Evolutionary conservation across 2,797 vertebrate genomes (phyloP).

Genomic region (Forpus xanthops): DNA sequence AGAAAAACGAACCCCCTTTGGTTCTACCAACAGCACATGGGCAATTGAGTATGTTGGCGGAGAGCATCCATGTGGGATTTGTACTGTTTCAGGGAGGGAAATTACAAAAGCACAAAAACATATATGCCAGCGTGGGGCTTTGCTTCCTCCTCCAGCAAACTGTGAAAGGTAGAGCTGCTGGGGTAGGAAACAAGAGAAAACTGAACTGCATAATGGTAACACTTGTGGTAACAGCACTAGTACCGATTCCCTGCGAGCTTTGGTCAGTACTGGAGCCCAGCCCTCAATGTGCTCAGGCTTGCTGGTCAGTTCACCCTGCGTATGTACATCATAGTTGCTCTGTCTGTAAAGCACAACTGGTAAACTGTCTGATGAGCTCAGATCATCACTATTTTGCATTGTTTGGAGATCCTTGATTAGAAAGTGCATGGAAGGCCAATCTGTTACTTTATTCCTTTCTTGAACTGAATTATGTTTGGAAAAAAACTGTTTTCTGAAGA

Average conservation of each 20-base stretch:
- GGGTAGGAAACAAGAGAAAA: neutral
- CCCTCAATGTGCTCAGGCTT: neutral
- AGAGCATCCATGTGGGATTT: neutral
- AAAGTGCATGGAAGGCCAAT: neutral
- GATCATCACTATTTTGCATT: slow-evolving; percentile 6
- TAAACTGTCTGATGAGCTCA: neutral
- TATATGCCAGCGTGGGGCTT: neutral
- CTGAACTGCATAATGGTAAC: neutral
- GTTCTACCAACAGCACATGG: neutral
- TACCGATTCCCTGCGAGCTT: neutral
- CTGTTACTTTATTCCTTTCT: slow-evolving; percentile 24
- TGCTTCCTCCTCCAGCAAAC: neutral
- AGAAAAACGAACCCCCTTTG: neutral
- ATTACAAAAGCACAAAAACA: neutral
- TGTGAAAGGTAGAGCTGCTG: neutral
- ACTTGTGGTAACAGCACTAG: neutral
- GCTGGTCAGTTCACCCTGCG: neutral
- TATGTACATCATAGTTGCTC: accelerated
- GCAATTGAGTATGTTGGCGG: neutral
- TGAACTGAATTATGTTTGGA: slow-evolving; percentile 9
- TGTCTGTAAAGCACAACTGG: neutral
- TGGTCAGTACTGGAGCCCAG: neutral
- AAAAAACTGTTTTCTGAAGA: slow-evolving; percentile 54
- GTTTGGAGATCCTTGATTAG: slow-evolving; percentile 4
- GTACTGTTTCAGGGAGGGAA: neutral